Evolutionary conservation across 1,140 invertebrate species (phyloP).

Genomic region (Zaprionus taronus): DNA sequence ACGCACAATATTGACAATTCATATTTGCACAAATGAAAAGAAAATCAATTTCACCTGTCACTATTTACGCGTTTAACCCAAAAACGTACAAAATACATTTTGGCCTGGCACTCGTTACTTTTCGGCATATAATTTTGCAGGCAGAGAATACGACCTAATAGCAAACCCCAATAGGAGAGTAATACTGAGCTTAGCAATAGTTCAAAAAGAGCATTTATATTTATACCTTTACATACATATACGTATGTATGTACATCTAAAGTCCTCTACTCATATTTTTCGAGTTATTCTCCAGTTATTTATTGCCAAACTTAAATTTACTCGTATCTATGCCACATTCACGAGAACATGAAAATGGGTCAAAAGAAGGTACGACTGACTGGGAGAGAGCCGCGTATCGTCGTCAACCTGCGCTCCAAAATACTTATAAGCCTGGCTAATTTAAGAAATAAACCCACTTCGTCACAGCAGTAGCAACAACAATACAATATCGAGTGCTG

Average conservation of each 20-base stretch:
- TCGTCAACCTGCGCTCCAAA: slow-evolving; percentile 52
- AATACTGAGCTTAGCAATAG: not conserved
- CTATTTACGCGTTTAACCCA: slow-evolving; percentile 80
- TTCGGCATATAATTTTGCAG: slow-evolving; percentile 5
- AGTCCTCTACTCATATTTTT: not conserved
- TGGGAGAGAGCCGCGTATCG: slow-evolving; percentile 14
- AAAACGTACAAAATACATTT: slow-evolving; percentile 56
- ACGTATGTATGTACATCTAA: not conserved
- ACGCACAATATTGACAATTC: slow-evolving; percentile 84
- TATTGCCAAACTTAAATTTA: slow-evolving; percentile 37
- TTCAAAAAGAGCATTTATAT: not conserved
- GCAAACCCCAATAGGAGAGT: not conserved
- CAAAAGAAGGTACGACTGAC: slow-evolving; percentile 64
- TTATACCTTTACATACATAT: not conserved
- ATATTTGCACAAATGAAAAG: slow-evolving; percentile 84
- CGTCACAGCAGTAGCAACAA: slow-evolving; percentile 8
- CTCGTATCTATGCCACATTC: slow-evolving; percentile 19
- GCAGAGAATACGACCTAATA: not conserved
- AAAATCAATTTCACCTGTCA: slow-evolving; percentile 84
- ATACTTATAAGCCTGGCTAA: slow-evolving; percentile 69
- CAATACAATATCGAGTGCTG: not conserved
- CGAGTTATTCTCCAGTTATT: not conserved
- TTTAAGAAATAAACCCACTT: slow-evolving; percentile 68
- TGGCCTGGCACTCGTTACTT: slow-evolving; percentile 27
- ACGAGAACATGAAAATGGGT: slow-evolving; percentile 64